Base-by-base conservation (phyloP, 1,140 invertebrate genomes). In the Chrysomallon squamiferum region DNA sequence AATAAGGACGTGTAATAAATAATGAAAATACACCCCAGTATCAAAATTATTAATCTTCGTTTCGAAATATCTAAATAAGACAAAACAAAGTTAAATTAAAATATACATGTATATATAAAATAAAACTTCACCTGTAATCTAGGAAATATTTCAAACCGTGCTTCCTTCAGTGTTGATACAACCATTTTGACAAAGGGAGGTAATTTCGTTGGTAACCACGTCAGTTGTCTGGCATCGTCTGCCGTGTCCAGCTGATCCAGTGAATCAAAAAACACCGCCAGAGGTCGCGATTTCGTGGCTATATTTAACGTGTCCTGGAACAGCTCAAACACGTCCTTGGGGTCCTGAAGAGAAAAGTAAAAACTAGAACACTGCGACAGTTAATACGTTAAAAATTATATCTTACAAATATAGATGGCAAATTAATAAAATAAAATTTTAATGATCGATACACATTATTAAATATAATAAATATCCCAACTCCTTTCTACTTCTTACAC, bases 121-220 rank as follows among this genome's bases (percentile, higher is more conserved):
- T n/a, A n/a, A n/a, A 22, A 7, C 11, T 32, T 62, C 64, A 80
- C 78, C 74, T 74, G 62, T 15, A 81, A 58, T 41, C 50, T 35
- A 4, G 78, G 76, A 60, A 79, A 77, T 5, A 65, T 67, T 61
- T 79, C 70, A 54, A 77, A 79, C 33, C 75, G 59, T n/a, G 67
- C 60, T 13, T 83, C 79, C 2, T 79, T 75, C 49, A 84, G 65
- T 2, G 81, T 81, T 2, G 82, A 84, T 9, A 97, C 90, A n/a
- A 97, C 91, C 71, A 97, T 91, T 59, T 78, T 77, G 0, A 80
- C 78, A 68, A 76, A 65, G 4, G 29, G 18, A 18, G 77, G 72
- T 2, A 84, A 66, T 20, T 67, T 59, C 11, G 27, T 54, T 20
- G 74, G 75, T 45, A 82, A 43, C 80, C 77, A 82, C 43, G 64